phyloP scores from a whole-genome alignment of 53 echinoderm and acorn worm species.

The Astropecten irregularis region DNA sequence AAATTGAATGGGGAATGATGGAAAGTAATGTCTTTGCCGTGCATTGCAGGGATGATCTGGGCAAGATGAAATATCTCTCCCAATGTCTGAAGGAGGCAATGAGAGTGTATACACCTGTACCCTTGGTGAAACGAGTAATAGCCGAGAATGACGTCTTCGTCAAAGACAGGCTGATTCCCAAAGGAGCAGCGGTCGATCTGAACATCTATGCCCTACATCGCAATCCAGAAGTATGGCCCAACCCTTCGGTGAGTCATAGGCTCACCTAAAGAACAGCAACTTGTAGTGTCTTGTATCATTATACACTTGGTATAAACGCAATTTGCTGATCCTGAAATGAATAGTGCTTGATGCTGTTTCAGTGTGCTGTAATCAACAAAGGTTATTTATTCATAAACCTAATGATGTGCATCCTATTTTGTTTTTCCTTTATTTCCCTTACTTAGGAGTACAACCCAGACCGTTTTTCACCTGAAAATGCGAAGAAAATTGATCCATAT shows the following conservation, averaged over 20 bases:
- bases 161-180: conserved; percentile 3
- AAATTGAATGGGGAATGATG: too few species aligned
- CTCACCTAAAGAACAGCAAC: too few species aligned
- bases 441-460: background rate
- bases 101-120: conserved; percentile 48
- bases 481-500: conserved; percentile 28
- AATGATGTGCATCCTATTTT: too few species aligned
- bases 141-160: conserved; percentile 15
- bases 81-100: conserved; percentile 56
- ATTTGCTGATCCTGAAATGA: too few species aligned
- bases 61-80: conserved; percentile 40
- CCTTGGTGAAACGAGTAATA: background rate
- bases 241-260: background rate
- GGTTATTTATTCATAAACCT: too few species aligned
- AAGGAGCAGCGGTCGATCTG: background rate
- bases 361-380: too few species aligned
- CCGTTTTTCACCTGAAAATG: conserved; percentile 28
- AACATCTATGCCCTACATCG: conserved; percentile 18
- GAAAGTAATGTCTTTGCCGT: too few species aligned
- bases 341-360: too few species aligned
- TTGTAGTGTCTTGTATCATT: too few species aligned
- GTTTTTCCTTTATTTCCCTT: too few species aligned
- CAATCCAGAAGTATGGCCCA: conserved; percentile 27
- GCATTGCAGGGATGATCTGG: conserved; percentile 54
- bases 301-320: too few species aligned